Evolutionary conservation across 53 echinoderm and acorn worm species (phyloP), one percentile per base, ranked within the genome.

Genomic region (Echinometra lucunter): DNA sequence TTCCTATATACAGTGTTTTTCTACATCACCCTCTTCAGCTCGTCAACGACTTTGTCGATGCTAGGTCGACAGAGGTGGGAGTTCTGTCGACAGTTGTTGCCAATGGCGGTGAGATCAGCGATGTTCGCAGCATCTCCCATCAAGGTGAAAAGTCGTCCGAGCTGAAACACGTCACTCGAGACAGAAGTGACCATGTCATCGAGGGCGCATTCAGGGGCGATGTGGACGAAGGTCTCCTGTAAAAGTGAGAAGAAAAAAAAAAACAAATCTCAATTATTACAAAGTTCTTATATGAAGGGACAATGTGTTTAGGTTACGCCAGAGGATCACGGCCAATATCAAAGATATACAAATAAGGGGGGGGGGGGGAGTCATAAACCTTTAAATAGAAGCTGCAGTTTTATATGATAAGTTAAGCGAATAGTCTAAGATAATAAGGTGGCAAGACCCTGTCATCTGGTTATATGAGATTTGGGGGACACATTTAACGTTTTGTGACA

Each of bases 21-120:
- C 81, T 81, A 81, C 81, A 81, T 81, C 44, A 81, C 88, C 88
- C 57, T 57, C 57, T 88, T 57, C 57, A 88, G 88, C 88, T 88
- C 88, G 57, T 32, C 88, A 9, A 88, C 88, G 53, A 88, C 18
- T 57, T 88, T 32, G 57, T 88, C 88, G 53, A 88, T 4, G 88
- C 34, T 34, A 19, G 57, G 53, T 8, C 88, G 88, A 45, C 21
- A 21, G 88, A 45, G 3, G 88, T 2, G 27, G 2, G 53, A 34
- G 88, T 30, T 57, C 34, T 34, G 74, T 34, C 74, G 74, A 37
- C 74, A 74, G 34, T 34, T 30, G 74, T 74, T 74, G 37, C 74
- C 74, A 35, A 74, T 74, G 12, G 74, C 74, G 74, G 74, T 74
- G 13, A 74, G 74, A 18, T 74, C 74, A 10, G 74, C 34, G 74